A percentile compares a stretch with the other conserved stretches of the same genome.
phyloP scores from a whole-genome alignment of 2,113 vertebrate genomes.

The Muntiacus muntjak region DNA sequence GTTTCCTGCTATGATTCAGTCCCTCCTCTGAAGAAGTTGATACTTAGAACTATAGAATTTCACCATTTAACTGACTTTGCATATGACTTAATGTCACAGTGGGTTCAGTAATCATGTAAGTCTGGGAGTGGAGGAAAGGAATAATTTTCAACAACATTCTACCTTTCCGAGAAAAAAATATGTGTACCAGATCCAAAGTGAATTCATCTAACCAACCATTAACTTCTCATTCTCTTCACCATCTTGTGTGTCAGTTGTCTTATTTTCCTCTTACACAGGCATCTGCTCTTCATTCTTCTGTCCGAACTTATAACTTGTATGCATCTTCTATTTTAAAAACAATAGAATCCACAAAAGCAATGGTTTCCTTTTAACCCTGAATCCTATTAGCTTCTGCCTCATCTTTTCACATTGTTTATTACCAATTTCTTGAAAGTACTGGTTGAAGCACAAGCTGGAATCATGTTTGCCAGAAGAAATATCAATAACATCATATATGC shows the following conservation, averaged over 20 bases:
- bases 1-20: neutral
- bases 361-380: neutral
- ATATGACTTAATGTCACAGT: neutral
- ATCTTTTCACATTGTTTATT: neutral
- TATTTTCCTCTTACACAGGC: neutral
- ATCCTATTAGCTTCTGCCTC: neutral
- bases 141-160: neutral
- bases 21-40: neutral
- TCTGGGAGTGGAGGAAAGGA: fast-evolving
- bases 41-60: neutral
- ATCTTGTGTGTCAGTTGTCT: neutral
- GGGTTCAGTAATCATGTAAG: neutral
- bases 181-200: neutral
- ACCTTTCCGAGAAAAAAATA: neutral
- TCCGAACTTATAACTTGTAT: neutral
- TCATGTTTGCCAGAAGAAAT: neutral
- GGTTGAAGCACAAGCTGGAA: neutral
- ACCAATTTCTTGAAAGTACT: neutral
- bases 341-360: neutral
- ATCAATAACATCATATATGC: neutral
- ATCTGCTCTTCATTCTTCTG: neutral
- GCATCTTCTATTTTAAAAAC: neutral
- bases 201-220: neutral
- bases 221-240: neutral
- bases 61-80: neutral